Percentiles rank a stretch among this genome's conserved stretches.
These are phyloP conservation scores for Tachypleus tridentatus DNA, from an alignment of 1,140 invertebrate genomes.

Conservation along the genomic window DNA sequence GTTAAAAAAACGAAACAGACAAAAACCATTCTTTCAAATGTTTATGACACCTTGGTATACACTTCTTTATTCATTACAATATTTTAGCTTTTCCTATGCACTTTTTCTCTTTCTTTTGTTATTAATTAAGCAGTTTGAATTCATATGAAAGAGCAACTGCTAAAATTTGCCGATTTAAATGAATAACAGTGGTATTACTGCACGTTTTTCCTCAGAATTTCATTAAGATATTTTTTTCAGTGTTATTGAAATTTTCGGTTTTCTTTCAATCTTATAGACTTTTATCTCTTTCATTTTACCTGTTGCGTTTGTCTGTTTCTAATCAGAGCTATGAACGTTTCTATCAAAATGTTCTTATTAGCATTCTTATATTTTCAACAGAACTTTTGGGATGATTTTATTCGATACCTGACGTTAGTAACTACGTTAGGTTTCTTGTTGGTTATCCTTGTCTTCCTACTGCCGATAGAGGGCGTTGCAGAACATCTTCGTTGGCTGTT, in stretches of 20 bases:
- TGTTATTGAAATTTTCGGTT: background rate
- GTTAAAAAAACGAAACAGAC: no score
- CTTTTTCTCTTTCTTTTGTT: no score
- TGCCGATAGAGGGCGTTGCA: conserved; percentile 22
- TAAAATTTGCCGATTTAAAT: no score
- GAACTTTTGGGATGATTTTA: conserved; percentile 16
- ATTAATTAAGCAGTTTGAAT: no score
- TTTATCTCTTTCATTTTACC: no score
- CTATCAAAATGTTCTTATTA: background rate
- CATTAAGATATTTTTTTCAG: background rate
- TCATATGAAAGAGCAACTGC: no score
- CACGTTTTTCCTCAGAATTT: background rate
- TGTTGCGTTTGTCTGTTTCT: background rate
- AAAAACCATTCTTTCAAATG: no score
- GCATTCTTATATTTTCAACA: background rate
- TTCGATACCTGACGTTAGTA: conserved; percentile 22
- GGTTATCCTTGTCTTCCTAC: conserved; percentile 19
- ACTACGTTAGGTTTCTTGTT: conserved; percentile 21
- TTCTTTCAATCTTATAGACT: background rate
- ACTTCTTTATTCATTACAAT: no score
- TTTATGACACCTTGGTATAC: no score
- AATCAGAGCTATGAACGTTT: background rate
- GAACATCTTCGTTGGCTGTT: conserved; percentile 18
- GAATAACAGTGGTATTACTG: no score
- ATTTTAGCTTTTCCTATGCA: no score